Percentiles rank a stretch among this genome's conserved stretches.
These are phyloP conservation scores for Pelochelys cantorii DNA, from an alignment of 2,797 vertebrate genomes.

Conservation along the genomic window DNA sequence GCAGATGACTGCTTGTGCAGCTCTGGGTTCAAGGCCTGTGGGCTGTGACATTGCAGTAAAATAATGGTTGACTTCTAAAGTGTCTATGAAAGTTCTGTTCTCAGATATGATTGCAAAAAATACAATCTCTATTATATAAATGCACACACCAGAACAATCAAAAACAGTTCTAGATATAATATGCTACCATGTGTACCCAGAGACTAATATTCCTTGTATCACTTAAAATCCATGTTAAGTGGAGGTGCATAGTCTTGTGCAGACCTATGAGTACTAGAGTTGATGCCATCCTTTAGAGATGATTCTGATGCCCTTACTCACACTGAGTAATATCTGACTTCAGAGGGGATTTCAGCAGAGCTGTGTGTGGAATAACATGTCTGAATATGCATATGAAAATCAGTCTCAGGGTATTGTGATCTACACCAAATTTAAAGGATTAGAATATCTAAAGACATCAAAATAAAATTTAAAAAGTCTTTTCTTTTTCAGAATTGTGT, in stretches of 20 bases:
- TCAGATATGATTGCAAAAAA: background rate
- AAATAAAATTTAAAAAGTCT: background rate
- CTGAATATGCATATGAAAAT: background rate
- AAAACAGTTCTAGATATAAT: background rate
- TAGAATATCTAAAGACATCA: background rate
- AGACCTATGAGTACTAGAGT: background rate
- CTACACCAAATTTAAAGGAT: background rate
- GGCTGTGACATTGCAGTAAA: background rate
- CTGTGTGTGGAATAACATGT: background rate
- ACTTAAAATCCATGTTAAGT: background rate
- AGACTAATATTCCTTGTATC: background rate
- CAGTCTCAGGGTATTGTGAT: background rate
- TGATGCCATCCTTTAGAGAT: background rate
- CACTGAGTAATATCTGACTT: background rate
- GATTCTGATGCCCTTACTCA: conserved; percentile 17
- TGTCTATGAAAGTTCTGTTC: background rate
- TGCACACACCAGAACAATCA: too few species aligned
- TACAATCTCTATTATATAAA: too few species aligned
- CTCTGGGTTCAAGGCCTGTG: background rate
- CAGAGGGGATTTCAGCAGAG: background rate
- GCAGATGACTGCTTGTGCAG: background rate
- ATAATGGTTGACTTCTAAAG: background rate
- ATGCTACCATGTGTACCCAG: background rate
- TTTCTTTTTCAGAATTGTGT: background rate
- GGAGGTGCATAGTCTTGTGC: background rate